Base-by-base conservation (phyloP, 1,140 invertebrate species). In the Drosophila seguyi region DNA sequence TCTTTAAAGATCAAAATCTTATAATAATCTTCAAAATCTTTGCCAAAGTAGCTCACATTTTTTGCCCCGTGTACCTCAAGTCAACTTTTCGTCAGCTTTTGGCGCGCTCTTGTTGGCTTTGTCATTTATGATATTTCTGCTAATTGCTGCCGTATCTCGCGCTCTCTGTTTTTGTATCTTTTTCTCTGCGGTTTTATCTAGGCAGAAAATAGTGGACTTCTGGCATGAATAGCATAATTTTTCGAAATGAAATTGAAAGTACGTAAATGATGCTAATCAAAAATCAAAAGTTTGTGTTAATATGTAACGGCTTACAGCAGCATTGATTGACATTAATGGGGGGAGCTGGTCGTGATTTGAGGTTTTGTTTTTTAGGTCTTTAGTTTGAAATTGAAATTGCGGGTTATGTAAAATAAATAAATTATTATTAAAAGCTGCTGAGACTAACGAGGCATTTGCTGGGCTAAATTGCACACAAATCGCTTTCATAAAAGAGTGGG, bases 201-300 rank as follows among this genome's bases (percentile, higher is more conserved):
- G 61, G 36, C 66, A 34, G 47, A 42, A 69, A 66, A 22, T 42
- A 41, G 27, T 47, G 1, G 57, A 10, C 25, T 67, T 53, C 36
- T 41, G 29, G 41, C 48, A 27, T 52, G 22, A 66, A 52, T 20
- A 31, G 18, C 45, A 14, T 25, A 41, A 22, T 56, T 57, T 52
- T 63, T 6, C 27, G 27, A 68, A 61, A 69, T 76, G 83, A 86
- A 86, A 86, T 44, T 56, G 71, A 82, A 86, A 86, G 83, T 86
- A 58, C 63, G 55, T 53, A 47, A 50, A 34, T 50, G 61, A 36
- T 76, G 71, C 61, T 80, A 72, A 83, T 87, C 66, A 83, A 87
- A 82, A 66, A 76, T 66, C 62, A 79, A 83, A 73, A 86, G 59
- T 72, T 72, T 34, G 60, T 39, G 44, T 53, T 61, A 39, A 63